These are phyloP conservation scores for Stenolophus ochropezus DNA, from an alignment of 2,888 invertebrate genomes.

Conservation along the genomic window DNA sequence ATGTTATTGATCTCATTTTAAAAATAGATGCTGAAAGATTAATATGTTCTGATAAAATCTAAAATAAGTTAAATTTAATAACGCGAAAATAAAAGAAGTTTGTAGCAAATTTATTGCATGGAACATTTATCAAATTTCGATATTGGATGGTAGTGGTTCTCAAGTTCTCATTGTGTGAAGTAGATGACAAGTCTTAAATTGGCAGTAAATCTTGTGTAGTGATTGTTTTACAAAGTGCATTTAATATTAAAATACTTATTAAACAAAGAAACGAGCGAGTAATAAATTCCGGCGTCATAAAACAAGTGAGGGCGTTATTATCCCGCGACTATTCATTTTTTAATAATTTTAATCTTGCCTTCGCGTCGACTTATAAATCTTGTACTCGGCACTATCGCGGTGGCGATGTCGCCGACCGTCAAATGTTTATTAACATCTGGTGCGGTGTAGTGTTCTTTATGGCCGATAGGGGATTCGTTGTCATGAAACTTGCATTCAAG, in stretches of 20 bases:
- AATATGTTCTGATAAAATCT: too few relatives aligned
- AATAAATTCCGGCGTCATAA: constrained; percentile 24
- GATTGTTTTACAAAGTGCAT: constrained; percentile 18
- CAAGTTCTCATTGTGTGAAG: constrained; percentile 18
- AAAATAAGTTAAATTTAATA: too few relatives aligned
- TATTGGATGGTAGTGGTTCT: too few relatives aligned
- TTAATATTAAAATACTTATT: constrained; percentile 37
- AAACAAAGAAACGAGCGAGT: constrained; percentile 35
- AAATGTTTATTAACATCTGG: constrained; percentile 47
- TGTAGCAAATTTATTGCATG: too few relatives aligned
- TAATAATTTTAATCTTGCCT: constrained; percentile 40
- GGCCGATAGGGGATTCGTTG: neutral
- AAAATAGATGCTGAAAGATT: too few relatives aligned
- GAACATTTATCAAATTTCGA: too few relatives aligned
- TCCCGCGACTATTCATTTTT: constrained; percentile 40
- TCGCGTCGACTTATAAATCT: constrained; percentile 30
- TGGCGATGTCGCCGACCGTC: neutral
- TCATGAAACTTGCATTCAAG: constrained; percentile 6
- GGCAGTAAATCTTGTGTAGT: constrained; percentile 3
- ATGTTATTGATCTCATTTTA: too few relatives aligned
- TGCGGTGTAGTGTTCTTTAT: constrained; percentile 19
- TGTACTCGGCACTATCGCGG: neutral
- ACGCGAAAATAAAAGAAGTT: too few relatives aligned
- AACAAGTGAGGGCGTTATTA: constrained; percentile 22
- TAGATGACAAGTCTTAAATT: neutral